Base-by-base conservation (phyloP, 2,797 vertebrate genomes). In the Enteromius trimaculatus region DNA sequence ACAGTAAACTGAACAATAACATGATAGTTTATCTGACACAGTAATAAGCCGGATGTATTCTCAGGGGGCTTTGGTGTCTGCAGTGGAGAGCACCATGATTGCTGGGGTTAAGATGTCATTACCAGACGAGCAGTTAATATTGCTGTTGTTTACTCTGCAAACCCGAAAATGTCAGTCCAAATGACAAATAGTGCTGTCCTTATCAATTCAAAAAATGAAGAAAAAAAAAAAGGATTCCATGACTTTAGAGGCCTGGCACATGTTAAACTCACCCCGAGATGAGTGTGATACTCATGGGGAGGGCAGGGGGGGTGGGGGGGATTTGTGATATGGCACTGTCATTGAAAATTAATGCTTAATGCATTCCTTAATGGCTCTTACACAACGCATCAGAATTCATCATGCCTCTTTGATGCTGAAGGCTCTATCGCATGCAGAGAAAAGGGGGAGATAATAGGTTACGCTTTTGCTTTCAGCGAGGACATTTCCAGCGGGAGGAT, bases 361-460 rank as follows among this genome's bases (percentile, higher is more conserved):
- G 78, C 55, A 83, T 86, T 83, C 34, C 75, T 85, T 85, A 86
- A 84, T 82, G 71, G 77, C 66, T 49, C 80, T 72, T 83, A 78
- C 84, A 81, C 82, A 81, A 55, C 76, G 77, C 66, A 86, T 85
- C 83, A 84, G 64, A 80, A 81, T 85, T 81, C 42, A 83, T 84
- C 77, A 86, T 53, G 62, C 53, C 62, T 49, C 51, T 81, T 82
- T 37, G 65, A 85, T 76, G 72, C 82, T 72, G 79, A 84, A 76
- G 74, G 79, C 76, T 85, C 77, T 55, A 71, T 77, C 10, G 23
- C 75, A 77, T 69, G 58, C 60, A 58, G 69, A 76, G 70, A 76
- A 69, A 80, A 42, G 39, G 21, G 26, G 23, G n/a, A 55, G n/a
- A 75, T 64, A 62, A 69, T 68, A 53, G 64, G 65, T 55, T 74